A percentile compares a stretch with the other conserved stretches of the same genome.
phyloP scores from a whole-genome alignment of 2,113 vertebrate species.

The Struthidea cinerea region DNA sequence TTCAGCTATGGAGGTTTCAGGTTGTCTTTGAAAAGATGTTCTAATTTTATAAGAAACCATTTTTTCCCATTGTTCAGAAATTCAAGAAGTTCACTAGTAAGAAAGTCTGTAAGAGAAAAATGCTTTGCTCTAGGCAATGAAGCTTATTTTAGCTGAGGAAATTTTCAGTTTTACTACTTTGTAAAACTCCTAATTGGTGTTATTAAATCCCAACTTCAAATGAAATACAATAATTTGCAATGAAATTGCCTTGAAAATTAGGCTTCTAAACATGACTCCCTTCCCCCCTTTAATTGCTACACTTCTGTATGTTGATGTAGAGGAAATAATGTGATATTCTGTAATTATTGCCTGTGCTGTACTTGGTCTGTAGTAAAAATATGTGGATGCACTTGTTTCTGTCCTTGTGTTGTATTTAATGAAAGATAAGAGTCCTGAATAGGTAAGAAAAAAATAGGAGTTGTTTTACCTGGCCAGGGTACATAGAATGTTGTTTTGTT shows the following conservation, averaged over 20 bases:
- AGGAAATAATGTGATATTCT: neutral
- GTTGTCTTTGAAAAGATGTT: neutral
- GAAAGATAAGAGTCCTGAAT: neutral
- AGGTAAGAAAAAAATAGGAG: neutral
- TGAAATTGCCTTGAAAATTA: neutral
- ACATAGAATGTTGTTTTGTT: rapidly evolving
- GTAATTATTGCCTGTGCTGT: neutral
- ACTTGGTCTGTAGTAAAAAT: neutral
- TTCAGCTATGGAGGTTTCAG: neutral
- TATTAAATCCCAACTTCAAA: constrained; percentile 21
- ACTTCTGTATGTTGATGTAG: neutral
- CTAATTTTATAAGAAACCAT: neutral
- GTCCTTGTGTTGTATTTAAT: neutral
- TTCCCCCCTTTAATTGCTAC: neutral
- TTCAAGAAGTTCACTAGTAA: neutral
- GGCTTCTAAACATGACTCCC: neutral
- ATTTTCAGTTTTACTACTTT: constrained; percentile 1
- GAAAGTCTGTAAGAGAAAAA: neutral
- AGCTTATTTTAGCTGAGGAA: constrained; percentile 25
- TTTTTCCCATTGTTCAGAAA: neutral
- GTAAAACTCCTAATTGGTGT: neutral
- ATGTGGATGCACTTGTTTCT: neutral
- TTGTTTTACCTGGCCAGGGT: neutral
- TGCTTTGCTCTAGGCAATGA: neutral
- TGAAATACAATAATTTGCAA: neutral